Percentiles rank a stretch among this genome's conserved stretches.
Evolutionary conservation across 2,113 vertebrate species (phyloP).

Genomic region (Oplegnathus fasciatus): DNA sequence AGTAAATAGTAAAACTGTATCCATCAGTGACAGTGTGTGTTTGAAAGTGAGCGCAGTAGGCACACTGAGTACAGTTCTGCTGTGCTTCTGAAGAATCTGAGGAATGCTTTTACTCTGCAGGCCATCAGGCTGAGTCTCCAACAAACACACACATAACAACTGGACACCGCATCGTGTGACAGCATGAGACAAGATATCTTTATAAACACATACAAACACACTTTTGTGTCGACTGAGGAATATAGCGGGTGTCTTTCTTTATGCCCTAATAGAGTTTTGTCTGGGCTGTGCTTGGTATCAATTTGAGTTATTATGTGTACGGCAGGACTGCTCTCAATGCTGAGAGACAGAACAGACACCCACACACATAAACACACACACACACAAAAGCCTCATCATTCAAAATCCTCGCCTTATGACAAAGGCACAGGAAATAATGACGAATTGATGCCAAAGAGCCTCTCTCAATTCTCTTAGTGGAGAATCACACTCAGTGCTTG

Average conservation of each 20-base stretch:
- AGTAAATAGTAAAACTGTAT: slow-evolving; percentile 9
- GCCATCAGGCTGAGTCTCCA: slow-evolving; percentile 60
- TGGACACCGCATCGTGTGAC: slow-evolving; percentile 48
- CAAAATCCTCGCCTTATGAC: slow-evolving; percentile 50
- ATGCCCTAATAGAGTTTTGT: slow-evolving; percentile 71
- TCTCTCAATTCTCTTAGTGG: slow-evolving; percentile 38
- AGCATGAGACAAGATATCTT: slow-evolving; percentile 9
- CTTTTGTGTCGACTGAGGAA: slow-evolving; percentile 7
- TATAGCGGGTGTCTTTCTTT: slow-evolving; percentile 27
- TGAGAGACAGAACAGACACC: slow-evolving; percentile 59
- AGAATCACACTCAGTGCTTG: slow-evolving; percentile 35
- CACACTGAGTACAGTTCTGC: slow-evolving; percentile 63
- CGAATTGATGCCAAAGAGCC: slow-evolving; percentile 43
- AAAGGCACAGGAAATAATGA: slow-evolving; percentile 59
- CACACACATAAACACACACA: slow-evolving; percentile 46
- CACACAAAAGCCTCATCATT: slow-evolving; percentile 53
- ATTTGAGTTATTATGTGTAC: slow-evolving; percentile 59
- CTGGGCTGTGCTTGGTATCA: slow-evolving; percentile 47
- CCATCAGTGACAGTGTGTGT: slow-evolving; percentile 22
- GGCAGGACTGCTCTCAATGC: slow-evolving; percentile 42
- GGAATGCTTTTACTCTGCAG: slow-evolving; percentile 81
- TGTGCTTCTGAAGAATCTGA: slow-evolving; percentile 75
- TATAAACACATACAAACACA: slow-evolving; percentile 47
- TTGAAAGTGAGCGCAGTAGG: slow-evolving; percentile 45
- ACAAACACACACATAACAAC: slow-evolving; percentile 64